A percentile compares a stretch with the other conserved stretches of the same genome.
These are phyloP conservation scores for Triplophysa bombifrons DNA, from an alignment of 2,797 vertebrate genomes.

Conservation along the genomic window DNA sequence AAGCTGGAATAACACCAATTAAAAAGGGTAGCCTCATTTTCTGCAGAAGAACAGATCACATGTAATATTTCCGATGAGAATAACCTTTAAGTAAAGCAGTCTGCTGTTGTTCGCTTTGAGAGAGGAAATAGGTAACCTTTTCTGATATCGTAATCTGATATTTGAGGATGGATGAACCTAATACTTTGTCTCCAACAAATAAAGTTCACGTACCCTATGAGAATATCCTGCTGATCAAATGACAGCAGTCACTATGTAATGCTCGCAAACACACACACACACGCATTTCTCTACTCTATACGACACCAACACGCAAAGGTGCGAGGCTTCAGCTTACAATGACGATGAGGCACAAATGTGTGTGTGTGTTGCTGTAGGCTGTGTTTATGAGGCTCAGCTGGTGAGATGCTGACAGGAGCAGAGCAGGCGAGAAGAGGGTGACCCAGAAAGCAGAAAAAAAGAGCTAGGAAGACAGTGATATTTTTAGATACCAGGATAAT, in stretches of 20 bases:
- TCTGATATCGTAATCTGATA: slow-evolving; percentile 54
- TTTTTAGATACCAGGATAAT: slow-evolving; percentile 79
- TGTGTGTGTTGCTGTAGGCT: slow-evolving; percentile 38
- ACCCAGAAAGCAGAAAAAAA: slow-evolving; percentile 74
- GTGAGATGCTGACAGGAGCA: slow-evolving; percentile 66
- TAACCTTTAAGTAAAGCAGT: slow-evolving; percentile 57
- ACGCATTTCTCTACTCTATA: slow-evolving; percentile 13
- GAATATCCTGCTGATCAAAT: slow-evolving; percentile 47
- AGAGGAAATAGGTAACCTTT: slow-evolving; percentile 57
- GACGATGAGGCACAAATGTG: slow-evolving; percentile 6
- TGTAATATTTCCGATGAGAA: slow-evolving; percentile 39
- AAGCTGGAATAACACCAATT: slow-evolving; percentile 13
- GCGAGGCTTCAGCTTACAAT: neutral
- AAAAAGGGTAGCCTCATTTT: slow-evolving; percentile 8
- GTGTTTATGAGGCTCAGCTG: slow-evolving; percentile 66
- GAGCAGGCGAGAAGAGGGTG: slow-evolving; percentile 67
- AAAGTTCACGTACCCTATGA: slow-evolving; percentile 53
- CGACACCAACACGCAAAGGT: neutral
- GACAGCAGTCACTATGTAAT: slow-evolving; percentile 20
- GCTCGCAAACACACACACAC: slow-evolving; percentile 27
- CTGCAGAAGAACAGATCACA: slow-evolving; percentile 38
- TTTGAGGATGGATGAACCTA: slow-evolving; percentile 57
- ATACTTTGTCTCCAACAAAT: slow-evolving; percentile 55
- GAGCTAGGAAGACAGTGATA: slow-evolving; percentile 69
- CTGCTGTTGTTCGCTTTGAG: slow-evolving; percentile 41